phyloP scores from a whole-genome alignment of 2,113 vertebrate genomes.

The Gymnobelideus leadbeateri region DNA sequence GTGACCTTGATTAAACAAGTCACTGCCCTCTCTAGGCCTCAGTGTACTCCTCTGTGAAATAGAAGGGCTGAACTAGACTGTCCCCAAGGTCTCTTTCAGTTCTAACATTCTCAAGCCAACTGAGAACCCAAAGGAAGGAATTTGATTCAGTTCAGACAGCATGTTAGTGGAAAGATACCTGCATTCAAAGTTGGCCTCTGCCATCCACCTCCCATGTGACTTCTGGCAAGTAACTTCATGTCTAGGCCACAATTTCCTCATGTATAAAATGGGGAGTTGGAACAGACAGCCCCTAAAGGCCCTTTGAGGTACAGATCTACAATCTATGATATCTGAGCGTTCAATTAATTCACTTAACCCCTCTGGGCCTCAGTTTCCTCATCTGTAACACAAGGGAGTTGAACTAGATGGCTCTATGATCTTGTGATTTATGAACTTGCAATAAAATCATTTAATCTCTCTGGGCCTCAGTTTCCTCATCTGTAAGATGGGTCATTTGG shows the following conservation, averaged over 20 bases:
- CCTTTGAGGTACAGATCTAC: neutral
- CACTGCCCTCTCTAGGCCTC: neutral
- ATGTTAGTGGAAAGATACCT: neutral
- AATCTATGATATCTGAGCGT: neutral
- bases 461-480: neutral
- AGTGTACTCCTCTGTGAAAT: neutral
- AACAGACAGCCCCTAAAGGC: neutral
- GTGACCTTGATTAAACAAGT: slow-evolving; percentile 1
- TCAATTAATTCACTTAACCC: neutral
- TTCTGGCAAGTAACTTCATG: neutral
- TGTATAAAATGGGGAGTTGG: neutral
- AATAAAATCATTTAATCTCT: neutral
- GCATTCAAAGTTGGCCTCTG: neutral
- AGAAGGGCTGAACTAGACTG: neutral
- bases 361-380: neutral
- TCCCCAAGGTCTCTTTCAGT: neutral
- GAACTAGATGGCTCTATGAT: neutral
- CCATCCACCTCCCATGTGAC: neutral
- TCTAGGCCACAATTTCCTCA: neutral
- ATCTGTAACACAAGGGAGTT: neutral
- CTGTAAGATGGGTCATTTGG: neutral
- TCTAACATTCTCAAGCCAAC: neutral
- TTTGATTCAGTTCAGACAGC: neutral
- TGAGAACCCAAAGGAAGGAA: neutral
- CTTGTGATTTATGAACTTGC: neutral